These are phyloP conservation scores for Dicentrarchus labrax DNA, from an alignment of 2,113 vertebrate genomes.

Conservation along the genomic window DNA sequence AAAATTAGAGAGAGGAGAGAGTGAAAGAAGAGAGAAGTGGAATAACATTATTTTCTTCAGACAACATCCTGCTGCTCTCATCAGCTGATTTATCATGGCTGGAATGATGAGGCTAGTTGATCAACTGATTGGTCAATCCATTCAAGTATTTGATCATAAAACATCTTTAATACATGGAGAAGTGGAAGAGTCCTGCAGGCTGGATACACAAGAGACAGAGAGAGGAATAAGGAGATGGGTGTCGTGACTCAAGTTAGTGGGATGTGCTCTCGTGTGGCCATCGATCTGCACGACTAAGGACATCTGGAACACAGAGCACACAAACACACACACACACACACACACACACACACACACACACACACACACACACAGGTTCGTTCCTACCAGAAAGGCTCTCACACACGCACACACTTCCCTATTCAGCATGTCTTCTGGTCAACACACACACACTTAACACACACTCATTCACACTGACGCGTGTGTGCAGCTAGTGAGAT, in stretches of 20 bases:
- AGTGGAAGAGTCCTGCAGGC: not conserved
- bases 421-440: slow-evolving; percentile 44
- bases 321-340: slow-evolving; percentile 17
- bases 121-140: not conserved
- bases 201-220: not conserved
- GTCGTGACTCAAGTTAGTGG: slow-evolving; percentile 58
- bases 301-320: slow-evolving; percentile 72
- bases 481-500: slow-evolving; percentile 65
- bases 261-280: slow-evolving; percentile 63
- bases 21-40: slow-evolving; percentile 38
- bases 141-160: not conserved
- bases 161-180: not conserved
- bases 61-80: slow-evolving; percentile 24
- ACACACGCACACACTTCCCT: slow-evolving; percentile 28
- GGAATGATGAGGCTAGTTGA: slow-evolving; percentile 3
- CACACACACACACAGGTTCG: slow-evolving; percentile 27
- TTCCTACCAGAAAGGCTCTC: slow-evolving; percentile 25
- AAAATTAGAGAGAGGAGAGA: slow-evolving; percentile 29
- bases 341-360: slow-evolving; percentile 30
- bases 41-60: slow-evolving; percentile 52
- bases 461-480: slow-evolving; percentile 56
- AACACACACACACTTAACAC: slow-evolving; percentile 49
- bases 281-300: slow-evolving; percentile 72
- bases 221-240: slow-evolving; percentile 15
- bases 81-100: slow-evolving; percentile 15